phyloP scores from a whole-genome alignment of 2,888 invertebrate genomes.

The Lepidocyrtoides sp. region DNA sequence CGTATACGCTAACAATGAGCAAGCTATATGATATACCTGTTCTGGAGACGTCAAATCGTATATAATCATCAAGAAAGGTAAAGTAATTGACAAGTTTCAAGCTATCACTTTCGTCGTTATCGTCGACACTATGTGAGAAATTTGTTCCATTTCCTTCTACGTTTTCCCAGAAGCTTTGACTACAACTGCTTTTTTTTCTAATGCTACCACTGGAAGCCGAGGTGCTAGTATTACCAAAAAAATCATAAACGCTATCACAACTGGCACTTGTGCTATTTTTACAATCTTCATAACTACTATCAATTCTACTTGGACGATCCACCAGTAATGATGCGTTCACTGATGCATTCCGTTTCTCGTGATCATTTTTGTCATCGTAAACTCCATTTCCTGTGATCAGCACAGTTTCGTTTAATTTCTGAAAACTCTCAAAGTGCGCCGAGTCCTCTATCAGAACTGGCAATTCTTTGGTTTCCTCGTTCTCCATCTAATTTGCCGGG shows the following conservation, averaged over 20 bases:
- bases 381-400: neutral
- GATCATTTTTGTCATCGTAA: neutral
- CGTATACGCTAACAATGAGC: too few species aligned
- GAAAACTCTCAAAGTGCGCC: neutral
- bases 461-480: neutral
- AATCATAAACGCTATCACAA: conserved; percentile 23
- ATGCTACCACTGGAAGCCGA: neutral
- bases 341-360: neutral
- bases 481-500: neutral
- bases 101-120: conserved; percentile 57
- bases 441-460: neutral
- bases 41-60: conserved; percentile 80
- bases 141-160: conserved; percentile 25
- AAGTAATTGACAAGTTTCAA: conserved; percentile 58
- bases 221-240: conserved; percentile 12
- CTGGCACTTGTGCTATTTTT: conserved; percentile 24
- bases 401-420: neutral
- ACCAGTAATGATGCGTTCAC: conserved; percentile 20
- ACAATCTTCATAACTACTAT: conserved; percentile 39
- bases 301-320: neutral
- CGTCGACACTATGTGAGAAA: conserved; percentile 11
- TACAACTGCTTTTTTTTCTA: neutral
- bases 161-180: neutral
- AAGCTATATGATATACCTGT: conserved; percentile 56
- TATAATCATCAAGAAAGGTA: conserved; percentile 77